phyloP scores from a whole-genome alignment of 2,113 vertebrate genomes.

The Dasyornis broadbenti region DNA sequence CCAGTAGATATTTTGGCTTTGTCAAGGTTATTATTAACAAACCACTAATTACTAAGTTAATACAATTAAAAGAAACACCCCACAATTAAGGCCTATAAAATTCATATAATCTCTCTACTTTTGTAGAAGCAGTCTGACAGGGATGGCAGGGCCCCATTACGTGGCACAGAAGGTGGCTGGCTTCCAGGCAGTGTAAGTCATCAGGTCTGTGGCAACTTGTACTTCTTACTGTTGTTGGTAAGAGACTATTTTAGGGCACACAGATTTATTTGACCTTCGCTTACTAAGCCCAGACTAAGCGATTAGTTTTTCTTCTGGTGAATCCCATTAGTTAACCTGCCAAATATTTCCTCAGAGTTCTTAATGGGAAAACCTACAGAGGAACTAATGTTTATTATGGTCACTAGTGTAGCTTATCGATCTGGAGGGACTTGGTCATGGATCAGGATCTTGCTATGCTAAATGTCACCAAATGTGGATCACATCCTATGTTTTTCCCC shows the following conservation, averaged over 20 bases:
- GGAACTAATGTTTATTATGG: neutral
- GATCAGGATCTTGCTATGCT: neutral
- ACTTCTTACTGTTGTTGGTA: neutral
- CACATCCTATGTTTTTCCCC: neutral
- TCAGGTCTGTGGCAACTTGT: neutral
- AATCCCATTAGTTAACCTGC: neutral
- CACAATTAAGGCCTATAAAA: conserved; percentile 31
- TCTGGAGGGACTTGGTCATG: neutral
- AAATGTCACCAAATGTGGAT: neutral
- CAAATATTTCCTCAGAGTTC: neutral
- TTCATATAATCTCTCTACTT: neutral
- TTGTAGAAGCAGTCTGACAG: neutral
- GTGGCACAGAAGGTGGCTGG: neutral
- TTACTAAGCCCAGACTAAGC: neutral
- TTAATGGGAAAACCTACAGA: neutral
- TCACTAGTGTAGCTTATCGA: neutral
- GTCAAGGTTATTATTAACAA: conserved; percentile 25
- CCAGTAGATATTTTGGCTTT: neutral
- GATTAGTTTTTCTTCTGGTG: neutral
- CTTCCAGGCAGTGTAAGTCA: neutral
- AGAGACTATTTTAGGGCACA: neutral
- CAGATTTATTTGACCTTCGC: neutral
- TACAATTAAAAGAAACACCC: neutral
- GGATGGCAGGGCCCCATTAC: neutral
- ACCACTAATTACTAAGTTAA: conserved; percentile 41